Conservation (phyloP, 2,888 invertebrate species). For the Pandemis corylana region DNA sequence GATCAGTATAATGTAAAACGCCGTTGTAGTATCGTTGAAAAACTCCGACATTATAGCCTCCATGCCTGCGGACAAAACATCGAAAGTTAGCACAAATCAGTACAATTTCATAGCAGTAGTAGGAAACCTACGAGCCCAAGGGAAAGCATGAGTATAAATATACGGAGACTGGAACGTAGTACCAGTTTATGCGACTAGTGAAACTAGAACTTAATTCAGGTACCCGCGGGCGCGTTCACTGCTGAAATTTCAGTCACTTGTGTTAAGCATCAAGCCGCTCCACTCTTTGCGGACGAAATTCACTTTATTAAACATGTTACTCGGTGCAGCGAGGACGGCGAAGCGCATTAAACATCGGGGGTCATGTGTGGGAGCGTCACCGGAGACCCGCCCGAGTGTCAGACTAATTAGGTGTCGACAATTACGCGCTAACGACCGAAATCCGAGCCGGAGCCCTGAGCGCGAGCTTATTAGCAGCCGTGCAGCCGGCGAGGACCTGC, state of each 20-base stretch:
- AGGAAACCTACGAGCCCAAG: background rate
- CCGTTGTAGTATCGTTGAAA: slow-evolving; percentile 99
- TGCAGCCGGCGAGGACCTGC: slow-evolving; percentile 44
- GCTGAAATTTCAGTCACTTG: background rate
- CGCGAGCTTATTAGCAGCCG: slow-evolving; percentile 72
- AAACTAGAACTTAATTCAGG: background rate
- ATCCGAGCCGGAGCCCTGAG: slow-evolving; percentile 60
- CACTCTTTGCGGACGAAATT: slow-evolving; percentile 15
- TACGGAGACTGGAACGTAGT: background rate
- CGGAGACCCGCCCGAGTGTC: slow-evolving; percentile 62
- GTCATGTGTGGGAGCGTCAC: slow-evolving; percentile 76
- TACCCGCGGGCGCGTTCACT: background rate
- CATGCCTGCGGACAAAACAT: slow-evolving; percentile 90
- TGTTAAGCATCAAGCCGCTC: slow-evolving; percentile 12
- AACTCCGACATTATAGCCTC: slow-evolving; percentile 99
- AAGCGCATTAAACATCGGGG: slow-evolving; percentile 64
- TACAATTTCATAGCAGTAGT: background rate
- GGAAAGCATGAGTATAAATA: background rate
- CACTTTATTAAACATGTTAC: slow-evolving; percentile 33
- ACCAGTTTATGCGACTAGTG: background rate
- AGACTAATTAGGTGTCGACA: slow-evolving; percentile 80
- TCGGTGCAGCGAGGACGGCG: slow-evolving; percentile 39
- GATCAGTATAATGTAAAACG: slow-evolving; percentile 98
- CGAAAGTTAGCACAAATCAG: background rate
- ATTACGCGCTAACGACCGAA: slow-evolving; percentile 80